phyloP scores from a whole-genome alignment of 2,113 vertebrate genomes.

The Epinephelus cyanopodus region DNA sequence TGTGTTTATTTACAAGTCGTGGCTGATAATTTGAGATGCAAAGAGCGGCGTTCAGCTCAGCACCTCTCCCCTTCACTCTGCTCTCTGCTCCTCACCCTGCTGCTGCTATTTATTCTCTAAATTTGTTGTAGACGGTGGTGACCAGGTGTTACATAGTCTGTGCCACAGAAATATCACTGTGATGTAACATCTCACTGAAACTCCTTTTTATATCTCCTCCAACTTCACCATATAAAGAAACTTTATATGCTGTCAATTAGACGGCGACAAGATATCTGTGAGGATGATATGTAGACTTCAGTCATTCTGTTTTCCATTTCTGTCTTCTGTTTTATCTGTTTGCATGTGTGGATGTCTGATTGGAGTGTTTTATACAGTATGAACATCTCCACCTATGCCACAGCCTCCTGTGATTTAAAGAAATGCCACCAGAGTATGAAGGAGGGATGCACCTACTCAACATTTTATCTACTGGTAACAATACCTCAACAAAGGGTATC shows the following conservation, averaged over 20 bases:
- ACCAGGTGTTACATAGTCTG: slow-evolving; percentile 24
- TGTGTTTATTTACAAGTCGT: slow-evolving; percentile 71
- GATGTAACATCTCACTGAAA: slow-evolving; percentile 33
- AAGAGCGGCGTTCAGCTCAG: slow-evolving; percentile 32
- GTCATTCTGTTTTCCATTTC: not conserved
- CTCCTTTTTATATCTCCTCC: not conserved
- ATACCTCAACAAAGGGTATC: not conserved
- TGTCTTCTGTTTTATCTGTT: not conserved
- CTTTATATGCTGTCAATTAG: not conserved
- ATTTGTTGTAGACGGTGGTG: slow-evolving; percentile 16
- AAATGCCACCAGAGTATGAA: not conserved
- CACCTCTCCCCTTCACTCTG: slow-evolving; percentile 38
- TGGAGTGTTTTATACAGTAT: not conserved
- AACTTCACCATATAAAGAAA: not conserved
- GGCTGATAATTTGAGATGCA: slow-evolving; percentile 52
- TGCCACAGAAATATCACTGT: slow-evolving; percentile 26
- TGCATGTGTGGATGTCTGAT: not conserved
- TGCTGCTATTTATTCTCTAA: slow-evolving; percentile 43
- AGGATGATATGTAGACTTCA: not conserved
- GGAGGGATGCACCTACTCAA: not conserved
- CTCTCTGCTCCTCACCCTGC: slow-evolving; percentile 35
- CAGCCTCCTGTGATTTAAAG: not conserved
- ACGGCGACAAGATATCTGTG: not conserved
- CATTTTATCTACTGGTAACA: not conserved
- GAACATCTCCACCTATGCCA: not conserved